These are phyloP conservation scores for Diadumene lineata DNA, from an alignment of 92 coral and sea anemone species.

Conservation along the genomic window DNA sequence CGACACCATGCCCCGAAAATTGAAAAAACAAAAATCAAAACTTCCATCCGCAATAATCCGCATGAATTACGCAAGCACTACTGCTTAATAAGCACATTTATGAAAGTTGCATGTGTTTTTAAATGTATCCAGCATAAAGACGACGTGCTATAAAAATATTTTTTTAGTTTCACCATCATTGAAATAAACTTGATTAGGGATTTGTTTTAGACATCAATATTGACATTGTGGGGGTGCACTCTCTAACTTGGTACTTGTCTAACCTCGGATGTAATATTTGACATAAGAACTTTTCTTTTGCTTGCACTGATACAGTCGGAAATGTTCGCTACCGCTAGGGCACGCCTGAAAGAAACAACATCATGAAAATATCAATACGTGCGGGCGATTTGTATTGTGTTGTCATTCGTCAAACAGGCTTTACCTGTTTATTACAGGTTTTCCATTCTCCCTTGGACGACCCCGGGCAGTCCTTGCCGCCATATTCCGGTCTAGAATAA, in stretches of 20 bases:
- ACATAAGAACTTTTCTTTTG: neutral
- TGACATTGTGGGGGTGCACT: too few relatives aligned
- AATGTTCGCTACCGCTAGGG: conserved; percentile 57
- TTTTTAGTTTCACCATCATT: too few relatives aligned
- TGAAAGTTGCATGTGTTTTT: too few relatives aligned
- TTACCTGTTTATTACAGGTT: conserved; percentile 75
- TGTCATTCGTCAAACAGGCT: neutral
- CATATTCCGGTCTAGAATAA: conserved; percentile 81
- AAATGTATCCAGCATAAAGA: too few relatives aligned
- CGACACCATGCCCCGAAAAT: too few relatives aligned
- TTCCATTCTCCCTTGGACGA: conserved; percentile 70
- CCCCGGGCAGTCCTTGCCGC: conserved; percentile 81
- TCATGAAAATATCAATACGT: neutral
- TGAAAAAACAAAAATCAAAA: too few relatives aligned
- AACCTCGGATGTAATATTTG: neutral
- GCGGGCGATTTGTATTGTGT: neutral
- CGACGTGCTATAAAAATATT: too few relatives aligned
- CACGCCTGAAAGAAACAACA: conserved; percentile 59
- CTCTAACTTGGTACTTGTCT: neutral
- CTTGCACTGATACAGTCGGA: conserved; percentile 48
- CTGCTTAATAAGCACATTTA: too few relatives aligned
- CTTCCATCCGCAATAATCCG: too few relatives aligned
- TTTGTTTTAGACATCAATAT: too few relatives aligned
- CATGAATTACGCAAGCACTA: too few relatives aligned
- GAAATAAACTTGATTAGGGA: too few relatives aligned